Evolutionary conservation across 2,888 invertebrate genomes (phyloP), one percentile per base, ranked within the genome.

Genomic region (Serrognathus titanus): DNA sequence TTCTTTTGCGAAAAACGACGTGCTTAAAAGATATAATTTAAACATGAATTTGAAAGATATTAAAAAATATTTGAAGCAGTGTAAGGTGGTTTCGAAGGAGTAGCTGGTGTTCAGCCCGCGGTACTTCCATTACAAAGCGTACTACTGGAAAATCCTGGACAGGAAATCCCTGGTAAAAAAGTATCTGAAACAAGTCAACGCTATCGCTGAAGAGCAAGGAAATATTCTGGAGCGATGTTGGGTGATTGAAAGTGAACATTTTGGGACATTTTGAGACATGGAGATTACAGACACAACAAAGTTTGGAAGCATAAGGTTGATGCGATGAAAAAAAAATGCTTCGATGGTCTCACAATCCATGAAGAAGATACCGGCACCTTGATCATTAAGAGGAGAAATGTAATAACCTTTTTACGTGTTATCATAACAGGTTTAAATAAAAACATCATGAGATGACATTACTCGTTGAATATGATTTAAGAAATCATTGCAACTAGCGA

Each of bases 141-240:
- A 70, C 51, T 65, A 61, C 13, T 51, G 43, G n/a, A 57, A 54
- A 46, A 60, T 69, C 37, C 48, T 50, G 47, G 48, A 58, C 3
- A 60, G 58, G 39, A 45, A 40, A 12, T 47, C 41, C 2, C 36
- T 36, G 9, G 37, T 55, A 2, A 53, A 48, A 10, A 61, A 46
- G 10, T 59, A 56, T 40, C 51, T 70, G 20, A 67, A 65, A 31
- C 24, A 59, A 36, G 67, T 66, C 0, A 13, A 55, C 11, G 31
- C 52, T 8, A 36, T 61, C 9, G 63, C 68, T 8, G 48, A 41
- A 6, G 53, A 58, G 12, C 63, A 66, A 9, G 64, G 59, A 10
- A 70, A 70, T 54, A 39, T 64, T 13, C 53, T 71, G 58, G 66
- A 67, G 20, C 41, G 59, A n/a, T 62, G 63, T 45, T 70, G 69